Evolutionary conservation across 1,140 invertebrate species (phyloP).

Genomic region (Hylaeus anthracinus): DNA sequence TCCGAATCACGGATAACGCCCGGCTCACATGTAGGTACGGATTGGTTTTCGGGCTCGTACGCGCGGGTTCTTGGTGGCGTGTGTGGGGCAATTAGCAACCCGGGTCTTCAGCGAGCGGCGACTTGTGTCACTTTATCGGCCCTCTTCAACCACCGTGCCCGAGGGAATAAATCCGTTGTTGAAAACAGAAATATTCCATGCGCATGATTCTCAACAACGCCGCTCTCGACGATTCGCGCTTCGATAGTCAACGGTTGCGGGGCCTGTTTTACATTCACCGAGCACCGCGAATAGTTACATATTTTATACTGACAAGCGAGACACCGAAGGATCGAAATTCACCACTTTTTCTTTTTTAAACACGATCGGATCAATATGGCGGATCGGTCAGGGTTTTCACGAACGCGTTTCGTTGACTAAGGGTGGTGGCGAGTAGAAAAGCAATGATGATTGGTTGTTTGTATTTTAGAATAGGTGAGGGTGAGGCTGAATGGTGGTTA

Average conservation of each 20-base stretch:
- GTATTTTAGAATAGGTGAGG: too few relatives aligned
- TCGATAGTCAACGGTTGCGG: slow-evolving; percentile 16
- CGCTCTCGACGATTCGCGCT: slow-evolving; percentile 11
- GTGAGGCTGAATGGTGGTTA: too few relatives aligned
- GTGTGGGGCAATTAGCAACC: slow-evolving; percentile 63
- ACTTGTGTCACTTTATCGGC: slow-evolving; percentile 14
- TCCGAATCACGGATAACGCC: slow-evolving; percentile 68
- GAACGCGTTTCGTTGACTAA: too few relatives aligned
- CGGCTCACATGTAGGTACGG: slow-evolving; percentile 60
- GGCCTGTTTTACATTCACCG: slow-evolving; percentile 30
- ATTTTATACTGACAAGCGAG: slow-evolving; percentile 21
- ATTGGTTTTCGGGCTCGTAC: slow-evolving; percentile 22
- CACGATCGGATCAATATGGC: too few relatives aligned
- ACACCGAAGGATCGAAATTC: slow-evolving; percentile 3
- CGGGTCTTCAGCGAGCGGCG: not conserved
- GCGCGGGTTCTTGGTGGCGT: slow-evolving; percentile 37
- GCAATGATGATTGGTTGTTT: too few relatives aligned
- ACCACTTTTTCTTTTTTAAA: not conserved
- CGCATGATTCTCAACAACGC: slow-evolving; percentile 6
- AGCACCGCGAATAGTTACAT: slow-evolving; percentile 32
- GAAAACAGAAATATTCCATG: slow-evolving; percentile 38
- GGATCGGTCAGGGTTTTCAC: too few relatives aligned
- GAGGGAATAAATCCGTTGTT: slow-evolving; percentile 29
- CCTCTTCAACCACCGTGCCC: too few relatives aligned
- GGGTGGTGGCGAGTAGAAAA: too few relatives aligned